These are phyloP conservation scores for Callipepla californica DNA, from an alignment of 2,113 vertebrate genomes.

Conservation along the genomic window DNA sequence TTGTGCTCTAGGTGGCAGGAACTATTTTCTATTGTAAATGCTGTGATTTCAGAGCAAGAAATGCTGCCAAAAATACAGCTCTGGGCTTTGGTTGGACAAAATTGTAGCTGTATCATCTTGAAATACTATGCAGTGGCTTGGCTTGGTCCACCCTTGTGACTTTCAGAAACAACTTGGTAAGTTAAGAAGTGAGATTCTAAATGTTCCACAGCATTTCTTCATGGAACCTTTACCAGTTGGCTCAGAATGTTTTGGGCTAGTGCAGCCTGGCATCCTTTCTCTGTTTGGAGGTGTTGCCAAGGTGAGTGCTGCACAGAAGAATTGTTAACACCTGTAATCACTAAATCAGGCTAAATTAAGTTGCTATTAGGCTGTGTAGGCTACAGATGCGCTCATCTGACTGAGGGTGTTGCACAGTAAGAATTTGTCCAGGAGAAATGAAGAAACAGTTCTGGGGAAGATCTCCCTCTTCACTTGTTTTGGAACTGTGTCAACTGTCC, in stretches of 20 bases:
- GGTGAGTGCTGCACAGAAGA: accelerated
- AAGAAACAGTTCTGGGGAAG: background rate
- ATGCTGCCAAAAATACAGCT: background rate
- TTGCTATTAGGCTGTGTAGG: accelerated
- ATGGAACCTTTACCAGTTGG: background rate
- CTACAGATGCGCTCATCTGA: background rate
- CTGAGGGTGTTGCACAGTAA: accelerated
- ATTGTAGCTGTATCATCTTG: background rate
- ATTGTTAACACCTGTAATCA: accelerated
- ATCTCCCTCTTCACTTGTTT: background rate
- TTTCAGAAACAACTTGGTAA: accelerated
- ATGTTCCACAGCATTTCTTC: background rate
- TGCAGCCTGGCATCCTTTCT: accelerated
- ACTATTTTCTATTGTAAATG: background rate
- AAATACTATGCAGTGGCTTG: background rate
- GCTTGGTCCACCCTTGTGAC: background rate
- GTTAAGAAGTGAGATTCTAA: accelerated
- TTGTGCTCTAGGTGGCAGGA: background rate
- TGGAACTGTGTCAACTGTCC: background rate
- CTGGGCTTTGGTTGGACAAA: background rate
- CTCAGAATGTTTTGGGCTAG: background rate
- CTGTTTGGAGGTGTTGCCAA: background rate
- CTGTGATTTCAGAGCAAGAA: accelerated
- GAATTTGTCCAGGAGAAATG: background rate
- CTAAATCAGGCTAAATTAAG: background rate